These are phyloP conservation scores for Gobiocypris rarus DNA, from an alignment of 2,113 vertebrate species.

Conservation along the genomic window DNA sequence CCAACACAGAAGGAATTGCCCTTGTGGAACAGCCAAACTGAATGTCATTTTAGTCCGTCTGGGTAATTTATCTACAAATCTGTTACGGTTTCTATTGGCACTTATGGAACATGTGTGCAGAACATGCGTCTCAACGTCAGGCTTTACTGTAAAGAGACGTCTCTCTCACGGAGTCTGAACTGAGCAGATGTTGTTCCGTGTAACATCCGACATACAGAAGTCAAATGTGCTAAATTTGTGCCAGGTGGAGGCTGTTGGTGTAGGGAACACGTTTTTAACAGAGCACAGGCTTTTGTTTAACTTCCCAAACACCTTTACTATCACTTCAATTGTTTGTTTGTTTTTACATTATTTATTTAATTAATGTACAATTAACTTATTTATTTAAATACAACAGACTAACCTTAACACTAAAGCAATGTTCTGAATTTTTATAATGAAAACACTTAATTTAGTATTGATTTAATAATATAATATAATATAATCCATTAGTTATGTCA, in stretches of 20 bases:
- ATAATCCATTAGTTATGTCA: no score
- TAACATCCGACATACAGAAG: conserved; percentile 25
- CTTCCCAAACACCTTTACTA: background rate
- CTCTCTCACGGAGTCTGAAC: conserved; percentile 17
- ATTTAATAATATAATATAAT: no score
- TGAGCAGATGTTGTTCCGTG: conserved; percentile 32
- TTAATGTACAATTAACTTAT: no score
- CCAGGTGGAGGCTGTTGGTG: conserved; percentile 28
- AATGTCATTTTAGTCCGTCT: conserved; percentile 8
- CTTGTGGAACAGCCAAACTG: background rate
- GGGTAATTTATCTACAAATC: conserved; percentile 28
- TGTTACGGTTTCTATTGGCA: conserved; percentile 29
- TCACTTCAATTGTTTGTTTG: background rate
- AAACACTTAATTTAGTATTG: no score
- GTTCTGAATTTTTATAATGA: no score
- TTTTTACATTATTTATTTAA: no score
- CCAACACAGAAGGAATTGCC: conserved; percentile 28
- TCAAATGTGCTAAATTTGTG: conserved; percentile 35
- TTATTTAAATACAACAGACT: no score
- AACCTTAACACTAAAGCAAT: no score
- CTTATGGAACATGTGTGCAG: conserved; percentile 29
- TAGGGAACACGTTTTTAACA: background rate
- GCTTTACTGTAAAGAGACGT: conserved; percentile 35
- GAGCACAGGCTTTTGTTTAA: background rate
- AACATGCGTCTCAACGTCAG: conserved; percentile 15